phyloP scores from a whole-genome alignment of 53 echinoderm and acorn worm genomes.

The Pentamera pediparva region DNA sequence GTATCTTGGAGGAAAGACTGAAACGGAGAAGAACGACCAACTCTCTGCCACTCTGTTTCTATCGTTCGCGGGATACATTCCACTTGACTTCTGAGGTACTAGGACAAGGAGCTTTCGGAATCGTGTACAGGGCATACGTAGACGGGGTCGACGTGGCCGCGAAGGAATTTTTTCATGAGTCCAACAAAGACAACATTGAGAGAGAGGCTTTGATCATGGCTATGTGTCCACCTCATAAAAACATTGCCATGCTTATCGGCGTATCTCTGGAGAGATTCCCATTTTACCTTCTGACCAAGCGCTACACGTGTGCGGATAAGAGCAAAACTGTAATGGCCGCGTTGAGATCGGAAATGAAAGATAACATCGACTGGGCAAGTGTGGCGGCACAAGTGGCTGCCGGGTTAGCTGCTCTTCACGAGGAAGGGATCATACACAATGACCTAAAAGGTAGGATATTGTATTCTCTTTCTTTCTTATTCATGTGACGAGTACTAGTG shows the following conservation, averaged over 20 bases:
- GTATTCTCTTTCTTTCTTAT: too few relatives aligned
- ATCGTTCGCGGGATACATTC: background rate
- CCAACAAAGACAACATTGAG: background rate
- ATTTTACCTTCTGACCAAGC: background rate
- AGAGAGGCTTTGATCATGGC: background rate
- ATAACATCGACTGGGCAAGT: background rate
- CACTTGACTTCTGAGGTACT: background rate
- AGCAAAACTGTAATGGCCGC: background rate
- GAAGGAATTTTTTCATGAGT: background rate
- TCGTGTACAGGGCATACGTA: background rate
- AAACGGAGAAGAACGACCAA: background rate
- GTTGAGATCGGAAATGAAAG: background rate
- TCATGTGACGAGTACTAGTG: too few relatives aligned
- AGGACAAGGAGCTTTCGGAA: conserved; percentile 1
- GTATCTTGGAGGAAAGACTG: background rate
- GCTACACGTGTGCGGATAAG: background rate
- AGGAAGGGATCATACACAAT: background rate
- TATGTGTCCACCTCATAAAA: background rate
- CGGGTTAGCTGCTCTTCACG: background rate
- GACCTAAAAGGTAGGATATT: conserved; percentile 3
- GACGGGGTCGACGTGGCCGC: background rate
- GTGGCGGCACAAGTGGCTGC: background rate
- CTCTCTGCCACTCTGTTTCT: background rate
- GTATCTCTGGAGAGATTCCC: background rate
- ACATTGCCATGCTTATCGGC: background rate